A percentile compares a stretch with the other conserved stretches of the same genome.
Evolutionary conservation across 1,140 invertebrate genomes (phyloP).

Genomic region (Drosophila elegans): DNA sequence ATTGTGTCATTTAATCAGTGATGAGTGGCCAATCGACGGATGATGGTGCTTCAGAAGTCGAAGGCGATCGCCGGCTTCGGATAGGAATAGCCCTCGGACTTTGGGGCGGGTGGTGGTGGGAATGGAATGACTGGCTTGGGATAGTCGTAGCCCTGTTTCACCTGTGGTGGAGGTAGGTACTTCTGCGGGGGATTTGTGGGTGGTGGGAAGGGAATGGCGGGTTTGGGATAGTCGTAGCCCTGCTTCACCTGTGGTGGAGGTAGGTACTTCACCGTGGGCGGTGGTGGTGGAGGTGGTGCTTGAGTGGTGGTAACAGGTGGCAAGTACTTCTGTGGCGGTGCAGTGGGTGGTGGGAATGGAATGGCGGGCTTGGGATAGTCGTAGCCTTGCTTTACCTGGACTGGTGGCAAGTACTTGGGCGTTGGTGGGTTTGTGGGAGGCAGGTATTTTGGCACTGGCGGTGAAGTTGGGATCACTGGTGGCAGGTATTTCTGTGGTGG

Average conservation of each 20-base stretch:
- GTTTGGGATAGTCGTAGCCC: slow-evolving; percentile 64
- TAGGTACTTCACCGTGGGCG: slow-evolving; percentile 50
- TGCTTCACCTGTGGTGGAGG: slow-evolving; percentile 53
- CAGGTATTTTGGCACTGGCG: slow-evolving; percentile 50
- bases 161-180: slow-evolving; percentile 47
- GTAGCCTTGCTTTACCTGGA: slow-evolving; percentile 43
- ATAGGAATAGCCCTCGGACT: slow-evolving; percentile 64
- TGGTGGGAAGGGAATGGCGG: slow-evolving; percentile 52
- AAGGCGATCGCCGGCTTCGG: slow-evolving; percentile 70
- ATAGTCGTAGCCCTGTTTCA: slow-evolving; percentile 58
- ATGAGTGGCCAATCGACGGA: slow-evolving; percentile 29
- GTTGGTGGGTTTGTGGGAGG: slow-evolving; percentile 55
- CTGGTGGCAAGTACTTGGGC: slow-evolving; percentile 41
- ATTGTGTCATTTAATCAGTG: slow-evolving; percentile 71
- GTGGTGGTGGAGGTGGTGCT: slow-evolving; percentile 32
- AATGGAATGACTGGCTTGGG: slow-evolving; percentile 68
- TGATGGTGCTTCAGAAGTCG: slow-evolving; percentile 38
- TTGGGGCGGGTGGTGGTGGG: slow-evolving; percentile 59
- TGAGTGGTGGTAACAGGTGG: slow-evolving; percentile 30
- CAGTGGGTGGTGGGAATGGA: slow-evolving; percentile 54
- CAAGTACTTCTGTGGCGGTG: slow-evolving; percentile 37
- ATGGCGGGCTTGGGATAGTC: slow-evolving; percentile 55
- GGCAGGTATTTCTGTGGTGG: slow-evolving; percentile 37
- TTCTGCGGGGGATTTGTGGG: slow-evolving; percentile 41
- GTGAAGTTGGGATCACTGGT: slow-evolving; percentile 20